phyloP scores from a whole-genome alignment of 1,140 invertebrate species.

The Antheraea mylitta region DNA sequence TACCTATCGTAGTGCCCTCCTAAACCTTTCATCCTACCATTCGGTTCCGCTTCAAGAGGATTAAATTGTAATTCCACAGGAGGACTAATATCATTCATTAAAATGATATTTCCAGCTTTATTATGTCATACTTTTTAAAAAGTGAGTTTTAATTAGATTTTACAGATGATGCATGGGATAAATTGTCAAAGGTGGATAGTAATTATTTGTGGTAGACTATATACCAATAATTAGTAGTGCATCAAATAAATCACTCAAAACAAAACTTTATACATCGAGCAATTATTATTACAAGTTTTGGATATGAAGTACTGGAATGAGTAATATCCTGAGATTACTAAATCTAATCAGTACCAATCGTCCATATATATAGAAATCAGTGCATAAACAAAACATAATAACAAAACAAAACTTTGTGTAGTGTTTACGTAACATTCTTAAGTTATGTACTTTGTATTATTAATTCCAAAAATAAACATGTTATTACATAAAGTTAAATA shows the following conservation, averaged over 20 bases:
- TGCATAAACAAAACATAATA: too few relatives aligned
- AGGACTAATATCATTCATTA: constrained; percentile 75
- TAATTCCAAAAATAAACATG: too few relatives aligned
- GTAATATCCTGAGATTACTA: too few relatives aligned
- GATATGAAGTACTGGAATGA: too few relatives aligned
- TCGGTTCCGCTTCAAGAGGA: constrained; percentile 65
- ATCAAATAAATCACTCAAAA: not conserved
- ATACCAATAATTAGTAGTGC: not conserved
- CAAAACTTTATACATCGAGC: not conserved
- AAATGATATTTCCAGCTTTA: constrained; percentile 68
- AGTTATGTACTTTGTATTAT: too few relatives aligned
- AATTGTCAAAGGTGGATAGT: not conserved
- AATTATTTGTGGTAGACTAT: not conserved
- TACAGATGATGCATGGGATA: constrained; percentile 33
- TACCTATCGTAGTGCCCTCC: constrained; percentile 40
- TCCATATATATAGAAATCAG: too few relatives aligned
- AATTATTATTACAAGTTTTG: not conserved
- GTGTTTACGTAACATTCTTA: too few relatives aligned
- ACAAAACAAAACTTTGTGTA: too few relatives aligned
- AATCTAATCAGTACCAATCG: too few relatives aligned
- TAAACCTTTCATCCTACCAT: constrained; percentile 26
- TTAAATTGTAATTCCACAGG: constrained; percentile 72
- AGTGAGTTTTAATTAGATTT: constrained; percentile 49
- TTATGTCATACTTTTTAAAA: constrained; percentile 53
- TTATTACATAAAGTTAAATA: too few relatives aligned